Evolutionary conservation across 2,888 invertebrate species (phyloP).

Genomic region (Oegoconia quadripuncta): DNA sequence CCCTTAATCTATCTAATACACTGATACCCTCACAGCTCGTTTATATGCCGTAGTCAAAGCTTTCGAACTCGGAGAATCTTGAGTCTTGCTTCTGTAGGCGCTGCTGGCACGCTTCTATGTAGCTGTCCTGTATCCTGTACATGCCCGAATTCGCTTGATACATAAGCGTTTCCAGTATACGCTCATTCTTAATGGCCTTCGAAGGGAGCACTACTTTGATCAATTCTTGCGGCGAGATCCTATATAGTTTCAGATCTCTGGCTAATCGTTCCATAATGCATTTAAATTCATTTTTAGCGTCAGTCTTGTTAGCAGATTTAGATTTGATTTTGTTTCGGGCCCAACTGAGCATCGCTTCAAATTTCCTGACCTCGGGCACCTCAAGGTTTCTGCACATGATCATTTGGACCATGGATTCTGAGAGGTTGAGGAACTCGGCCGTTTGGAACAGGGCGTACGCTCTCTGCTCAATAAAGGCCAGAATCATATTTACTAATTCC

Average conservation of each 20-base stretch:
- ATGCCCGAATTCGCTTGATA: constrained; percentile 96
- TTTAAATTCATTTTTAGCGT: constrained; percentile 93
- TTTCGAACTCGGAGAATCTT: constrained; percentile 89
- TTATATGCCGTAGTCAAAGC: constrained; percentile 87
- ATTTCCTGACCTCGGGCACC: constrained; percentile 93
- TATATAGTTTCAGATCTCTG: constrained; percentile 91
- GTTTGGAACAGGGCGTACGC: constrained; percentile 92
- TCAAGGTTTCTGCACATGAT: constrained; percentile 95
- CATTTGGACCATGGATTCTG: constrained; percentile 97
- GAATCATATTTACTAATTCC: constrained; percentile 95
- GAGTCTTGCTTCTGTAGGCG: constrained; percentile 94
- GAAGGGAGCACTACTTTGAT: constrained; percentile 95
- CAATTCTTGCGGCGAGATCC: constrained; percentile 95
- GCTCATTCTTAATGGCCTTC: constrained; percentile 94
- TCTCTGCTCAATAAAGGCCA: constrained; percentile 92
- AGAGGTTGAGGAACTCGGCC: constrained; percentile 90
- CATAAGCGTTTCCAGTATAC: constrained; percentile 94
- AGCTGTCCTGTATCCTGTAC: constrained; percentile 93
- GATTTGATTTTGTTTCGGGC: constrained; percentile 90
- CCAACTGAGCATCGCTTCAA: constrained; percentile 96
- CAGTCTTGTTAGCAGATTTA: constrained; percentile 87
- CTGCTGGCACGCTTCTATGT: constrained; percentile 92
- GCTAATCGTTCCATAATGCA: constrained; percentile 95
- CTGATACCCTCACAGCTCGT: constrained; percentile 75
- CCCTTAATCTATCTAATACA: constrained; percentile 72